A percentile compares a stretch with the other conserved stretches of the same genome.
These are phyloP conservation scores for Amiota communis DNA, from an alignment of 2,888 invertebrate genomes.

Conservation along the genomic window DNA sequence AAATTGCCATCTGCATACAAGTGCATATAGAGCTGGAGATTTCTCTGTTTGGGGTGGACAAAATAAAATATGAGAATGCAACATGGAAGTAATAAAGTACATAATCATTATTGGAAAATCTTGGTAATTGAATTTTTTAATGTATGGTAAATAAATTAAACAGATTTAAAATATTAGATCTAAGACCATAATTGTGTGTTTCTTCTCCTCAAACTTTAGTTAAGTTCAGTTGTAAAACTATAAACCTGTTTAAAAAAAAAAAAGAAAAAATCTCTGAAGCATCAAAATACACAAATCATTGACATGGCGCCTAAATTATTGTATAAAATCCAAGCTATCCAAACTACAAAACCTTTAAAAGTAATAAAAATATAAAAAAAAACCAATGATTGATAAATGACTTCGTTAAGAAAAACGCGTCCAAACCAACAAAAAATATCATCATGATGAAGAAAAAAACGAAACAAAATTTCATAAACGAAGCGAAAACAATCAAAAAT, in stretches of 20 bases:
- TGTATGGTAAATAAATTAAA: no score
- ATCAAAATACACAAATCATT: no score
- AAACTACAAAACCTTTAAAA: neutral
- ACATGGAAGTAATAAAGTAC: slow-evolving; percentile 3
- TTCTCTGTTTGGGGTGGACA: neutral
- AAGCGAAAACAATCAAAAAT: slow-evolving; percentile 59
- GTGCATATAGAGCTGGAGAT: slow-evolving; percentile 22
- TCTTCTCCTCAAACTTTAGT: no score
- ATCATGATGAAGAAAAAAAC: slow-evolving; percentile 38
- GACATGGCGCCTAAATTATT: neutral
- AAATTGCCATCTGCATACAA: neutral
- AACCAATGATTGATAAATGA: slow-evolving; percentile 9
- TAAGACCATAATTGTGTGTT: no score
- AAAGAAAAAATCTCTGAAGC: no score
- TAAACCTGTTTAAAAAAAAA: no score
- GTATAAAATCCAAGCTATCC: neutral
- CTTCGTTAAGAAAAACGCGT: neutral
- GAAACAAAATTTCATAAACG: slow-evolving; percentile 48
- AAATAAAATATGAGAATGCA: neutral
- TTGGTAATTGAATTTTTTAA: neutral
- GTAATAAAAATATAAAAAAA: neutral
- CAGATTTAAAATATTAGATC: no score
- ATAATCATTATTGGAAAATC: slow-evolving; percentile 7
- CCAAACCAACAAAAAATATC: slow-evolving; percentile 39
- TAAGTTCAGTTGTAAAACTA: no score